phyloP scores from a whole-genome alignment of 1,140 invertebrate species.

The Melipona quadrifasciata region DNA sequence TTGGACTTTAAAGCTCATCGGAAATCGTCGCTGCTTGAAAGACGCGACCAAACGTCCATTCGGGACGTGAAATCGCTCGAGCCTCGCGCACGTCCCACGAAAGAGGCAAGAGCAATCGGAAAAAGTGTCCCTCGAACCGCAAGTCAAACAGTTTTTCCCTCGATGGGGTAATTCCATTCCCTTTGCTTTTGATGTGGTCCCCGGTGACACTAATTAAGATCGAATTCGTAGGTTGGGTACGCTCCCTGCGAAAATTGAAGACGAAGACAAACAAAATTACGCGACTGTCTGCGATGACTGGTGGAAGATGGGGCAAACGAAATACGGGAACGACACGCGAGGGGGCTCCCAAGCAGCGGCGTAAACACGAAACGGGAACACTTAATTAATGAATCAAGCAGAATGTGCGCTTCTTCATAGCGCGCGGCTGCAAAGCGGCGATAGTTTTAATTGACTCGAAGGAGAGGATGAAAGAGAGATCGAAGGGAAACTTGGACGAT shows the following conservation, averaged over 20 bases:
- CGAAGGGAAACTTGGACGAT: neutral
- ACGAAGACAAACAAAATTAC: slow-evolving; percentile 60
- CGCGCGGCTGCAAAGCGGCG: slow-evolving; percentile 44
- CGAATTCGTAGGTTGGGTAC: slow-evolving; percentile 22
- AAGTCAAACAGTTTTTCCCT: slow-evolving; percentile 34
- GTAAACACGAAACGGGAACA: slow-evolving; percentile 61
- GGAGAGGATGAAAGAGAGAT: neutral
- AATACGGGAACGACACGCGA: slow-evolving; percentile 34
- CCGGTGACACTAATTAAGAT: slow-evolving; percentile 50
- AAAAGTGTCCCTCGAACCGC: neutral
- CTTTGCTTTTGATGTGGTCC: slow-evolving; percentile 22
- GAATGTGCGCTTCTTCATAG: neutral
- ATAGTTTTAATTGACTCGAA: slow-evolving; percentile 56
- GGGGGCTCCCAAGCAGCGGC: slow-evolving; percentile 18
- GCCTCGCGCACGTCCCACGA: neutral
- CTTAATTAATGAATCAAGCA: slow-evolving; percentile 62
- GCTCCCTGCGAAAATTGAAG: slow-evolving; percentile 31
- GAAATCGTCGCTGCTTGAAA: neutral
- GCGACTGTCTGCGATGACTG: slow-evolving; percentile 19
- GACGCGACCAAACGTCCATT: neutral
- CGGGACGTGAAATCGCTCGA: neutral
- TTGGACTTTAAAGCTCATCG: neutral
- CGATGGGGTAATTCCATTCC: neutral
- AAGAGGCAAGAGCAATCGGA: neutral
- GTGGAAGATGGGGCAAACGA: slow-evolving; percentile 21